phyloP scores from a whole-genome alignment of 2,888 invertebrate genomes.

The Drosophila helvetica region DNA sequence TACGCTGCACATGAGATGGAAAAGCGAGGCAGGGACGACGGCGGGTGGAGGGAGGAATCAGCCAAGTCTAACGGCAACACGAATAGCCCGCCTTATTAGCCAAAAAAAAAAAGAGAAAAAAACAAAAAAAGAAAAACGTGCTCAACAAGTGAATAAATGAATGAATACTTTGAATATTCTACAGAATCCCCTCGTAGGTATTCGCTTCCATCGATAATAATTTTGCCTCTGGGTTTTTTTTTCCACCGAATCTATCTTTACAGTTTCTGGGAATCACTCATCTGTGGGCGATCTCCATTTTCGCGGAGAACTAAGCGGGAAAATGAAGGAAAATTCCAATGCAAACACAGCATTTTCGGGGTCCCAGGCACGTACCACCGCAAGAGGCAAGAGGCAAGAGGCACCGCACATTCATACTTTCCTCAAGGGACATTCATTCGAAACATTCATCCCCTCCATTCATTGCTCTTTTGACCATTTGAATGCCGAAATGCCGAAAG shows the following conservation, averaged over 20 bases:
- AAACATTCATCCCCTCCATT: neutral
- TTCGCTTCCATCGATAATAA: neutral
- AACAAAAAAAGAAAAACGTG: slow-evolving; percentile 6
- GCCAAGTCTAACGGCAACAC: neutral
- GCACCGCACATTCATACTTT: neutral
- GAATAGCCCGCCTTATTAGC: neutral
- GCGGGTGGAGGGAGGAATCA: neutral
- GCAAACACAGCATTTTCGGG: slow-evolving; percentile 27
- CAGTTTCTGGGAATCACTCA: neutral
- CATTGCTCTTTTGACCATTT: neutral
- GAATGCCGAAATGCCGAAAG: neutral
- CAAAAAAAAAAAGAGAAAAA: neutral
- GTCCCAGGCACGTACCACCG: slow-evolving; percentile 37
- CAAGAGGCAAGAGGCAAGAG: neutral
- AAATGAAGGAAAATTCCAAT: slow-evolving; percentile 35
- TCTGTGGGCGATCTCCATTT: neutral
- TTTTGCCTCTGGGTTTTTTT: neutral
- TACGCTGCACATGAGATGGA: slow-evolving; percentile 52
- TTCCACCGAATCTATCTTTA: neutral
- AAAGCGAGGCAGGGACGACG: slow-evolving; percentile 10
- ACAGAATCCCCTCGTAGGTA: neutral
- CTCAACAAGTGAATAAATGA: slow-evolving; percentile 43
- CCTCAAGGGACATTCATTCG: neutral
- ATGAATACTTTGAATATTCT: slow-evolving; percentile 7
- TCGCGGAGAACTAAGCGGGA: slow-evolving; percentile 8